phyloP scores from a whole-genome alignment of 2,888 invertebrate species.

The Eupeodes latifasciatus region DNA sequence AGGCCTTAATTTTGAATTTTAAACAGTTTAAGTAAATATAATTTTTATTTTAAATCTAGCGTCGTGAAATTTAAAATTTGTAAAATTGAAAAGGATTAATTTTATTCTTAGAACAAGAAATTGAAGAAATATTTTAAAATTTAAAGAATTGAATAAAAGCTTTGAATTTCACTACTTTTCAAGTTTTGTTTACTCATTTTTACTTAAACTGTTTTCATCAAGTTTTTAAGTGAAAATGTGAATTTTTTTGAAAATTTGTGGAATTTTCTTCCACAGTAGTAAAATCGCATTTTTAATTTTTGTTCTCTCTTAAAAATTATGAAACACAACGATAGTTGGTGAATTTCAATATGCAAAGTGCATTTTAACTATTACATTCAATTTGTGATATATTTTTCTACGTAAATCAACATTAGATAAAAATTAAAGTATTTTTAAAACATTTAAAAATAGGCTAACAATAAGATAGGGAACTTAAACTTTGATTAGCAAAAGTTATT shows the following conservation, averaged over 20 bases:
- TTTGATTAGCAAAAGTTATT: constrained; percentile 20
- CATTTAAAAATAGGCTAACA: neutral
- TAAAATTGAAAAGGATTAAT: no score
- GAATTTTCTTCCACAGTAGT: constrained; percentile 28
- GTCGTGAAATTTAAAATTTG: neutral
- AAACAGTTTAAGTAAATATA: neutral
- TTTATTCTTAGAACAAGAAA: no score
- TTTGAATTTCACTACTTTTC: neutral
- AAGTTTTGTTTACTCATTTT: neutral
- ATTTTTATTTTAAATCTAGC: neutral
- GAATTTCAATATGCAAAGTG: constrained; percentile 44
- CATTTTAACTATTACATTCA: constrained; percentile 26
- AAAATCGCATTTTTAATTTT: constrained; percentile 58
- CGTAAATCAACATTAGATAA: neutral
- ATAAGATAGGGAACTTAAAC: constrained; percentile 14
- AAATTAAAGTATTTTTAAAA: neutral
- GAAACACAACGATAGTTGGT: constrained; percentile 51
- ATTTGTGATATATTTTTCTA: constrained; percentile 16
- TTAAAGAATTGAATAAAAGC: neutral
- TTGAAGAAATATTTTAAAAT: neutral
- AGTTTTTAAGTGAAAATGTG: constrained; percentile 24
- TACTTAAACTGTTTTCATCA: neutral
- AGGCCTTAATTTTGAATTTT: neutral
- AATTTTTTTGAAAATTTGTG: constrained; percentile 31
- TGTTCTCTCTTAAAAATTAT: constrained; percentile 11